Conservation (phyloP, 1,140 invertebrate species). For the Conus ventricosus region DNA sequence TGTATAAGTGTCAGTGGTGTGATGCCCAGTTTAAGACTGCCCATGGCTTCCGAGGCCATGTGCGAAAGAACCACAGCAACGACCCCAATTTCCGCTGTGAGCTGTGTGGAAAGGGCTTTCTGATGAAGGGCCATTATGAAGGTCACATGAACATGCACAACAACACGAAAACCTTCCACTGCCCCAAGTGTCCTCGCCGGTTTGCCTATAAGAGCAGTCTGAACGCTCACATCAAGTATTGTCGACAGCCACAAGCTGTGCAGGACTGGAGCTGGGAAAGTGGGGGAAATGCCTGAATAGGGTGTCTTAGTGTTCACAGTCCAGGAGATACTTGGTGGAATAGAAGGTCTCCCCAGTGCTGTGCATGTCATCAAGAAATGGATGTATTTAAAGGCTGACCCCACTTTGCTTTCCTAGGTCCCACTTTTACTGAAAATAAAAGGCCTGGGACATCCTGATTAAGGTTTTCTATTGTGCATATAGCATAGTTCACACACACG, state of each 20-base stretch:
- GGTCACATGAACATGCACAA: conserved; percentile 37
- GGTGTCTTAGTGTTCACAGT: not conserved
- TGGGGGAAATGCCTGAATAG: not conserved
- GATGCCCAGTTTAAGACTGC: not conserved
- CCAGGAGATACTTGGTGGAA: too few relatives aligned
- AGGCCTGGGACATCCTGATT: too few relatives aligned
- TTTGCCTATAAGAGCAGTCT: conserved; percentile 34
- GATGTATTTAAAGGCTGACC: too few relatives aligned
- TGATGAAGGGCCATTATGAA: conserved; percentile 25
- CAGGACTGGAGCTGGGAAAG: not conserved
- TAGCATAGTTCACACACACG: too few relatives aligned
- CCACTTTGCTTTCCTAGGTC: too few relatives aligned
- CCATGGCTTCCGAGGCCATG: not conserved
- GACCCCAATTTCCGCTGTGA: conserved; percentile 16
- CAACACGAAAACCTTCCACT: conserved; percentile 17
- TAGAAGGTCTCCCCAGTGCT: too few relatives aligned
- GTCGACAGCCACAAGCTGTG: not conserved
- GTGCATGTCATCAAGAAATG: too few relatives aligned
- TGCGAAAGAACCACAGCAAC: not conserved
- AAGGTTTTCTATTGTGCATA: too few relatives aligned
- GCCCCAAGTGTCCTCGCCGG: not conserved
- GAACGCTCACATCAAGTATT: conserved; percentile 4
- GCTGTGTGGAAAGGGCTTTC: conserved; percentile 20
- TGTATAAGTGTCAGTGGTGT: conserved; percentile 4
- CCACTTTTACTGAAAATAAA: too few relatives aligned